phyloP scores from a whole-genome alignment of 2,888 invertebrate species.

The Lycocerus yunnanus region DNA sequence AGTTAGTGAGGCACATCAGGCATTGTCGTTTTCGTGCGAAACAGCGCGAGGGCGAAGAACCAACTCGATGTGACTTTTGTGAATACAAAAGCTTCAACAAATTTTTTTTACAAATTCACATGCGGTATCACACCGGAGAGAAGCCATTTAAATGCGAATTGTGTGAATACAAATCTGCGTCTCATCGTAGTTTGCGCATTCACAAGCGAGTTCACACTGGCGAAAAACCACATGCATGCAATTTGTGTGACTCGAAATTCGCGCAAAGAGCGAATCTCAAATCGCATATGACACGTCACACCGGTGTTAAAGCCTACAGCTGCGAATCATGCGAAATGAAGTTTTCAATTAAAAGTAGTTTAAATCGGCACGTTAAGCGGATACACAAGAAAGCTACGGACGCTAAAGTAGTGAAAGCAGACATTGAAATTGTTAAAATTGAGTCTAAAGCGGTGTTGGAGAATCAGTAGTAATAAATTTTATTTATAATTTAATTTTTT shows the following conservation, averaged over 20 bases:
- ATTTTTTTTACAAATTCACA: not conserved
- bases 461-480: not conserved
- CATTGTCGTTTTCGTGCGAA: not conserved
- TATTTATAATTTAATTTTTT: not conserved
- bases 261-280: not conserved
- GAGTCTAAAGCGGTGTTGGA: not conserved
- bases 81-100: not conserved
- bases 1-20: not conserved
- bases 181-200: not conserved
- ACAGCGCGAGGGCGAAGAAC: not conserved
- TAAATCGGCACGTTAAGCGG: not conserved
- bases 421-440: not conserved
- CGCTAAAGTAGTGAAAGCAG: not conserved
- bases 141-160: not conserved
- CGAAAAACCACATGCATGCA: not conserved
- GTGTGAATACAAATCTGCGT: not conserved
- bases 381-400: not conserved
- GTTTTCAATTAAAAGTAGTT: not conserved
- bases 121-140: not conserved
- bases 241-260: not conserved
- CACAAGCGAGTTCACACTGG: not conserved
- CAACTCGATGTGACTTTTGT: not conserved
- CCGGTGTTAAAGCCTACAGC: not conserved
- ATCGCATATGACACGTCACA: not conserved
- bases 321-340: not conserved